Base-by-base conservation (phyloP, 2,888 invertebrate species). In the Pristionchus mayeri region DNA sequence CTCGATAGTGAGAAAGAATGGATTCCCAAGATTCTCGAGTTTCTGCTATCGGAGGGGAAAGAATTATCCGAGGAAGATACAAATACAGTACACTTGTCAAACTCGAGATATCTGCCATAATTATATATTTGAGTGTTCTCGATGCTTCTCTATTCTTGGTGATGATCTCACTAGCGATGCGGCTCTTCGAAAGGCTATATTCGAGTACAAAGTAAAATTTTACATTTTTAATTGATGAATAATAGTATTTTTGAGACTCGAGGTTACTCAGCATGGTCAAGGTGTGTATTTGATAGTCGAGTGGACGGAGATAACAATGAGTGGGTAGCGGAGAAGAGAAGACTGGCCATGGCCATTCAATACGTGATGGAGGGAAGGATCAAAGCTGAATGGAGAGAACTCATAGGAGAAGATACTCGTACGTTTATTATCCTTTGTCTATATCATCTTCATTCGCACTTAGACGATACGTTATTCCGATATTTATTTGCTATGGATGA, bases 71-170 rank as follows among this genome's bases (percentile, higher is more conserved):
- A 54, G 13, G 57, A 80, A 16, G 80, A 80, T 3, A 37, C 7
- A 11, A 37, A 57, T 40, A 37, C 27, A 37, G 80, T 80, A 63
- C 13, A 13, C 24, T 30, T 52, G 30, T 52, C n/a, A 9, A n/a
- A 27, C 30, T 24, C n/a, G n/a, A n/a, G n/a, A n/a, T n/a, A n/a
- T n/a, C n/a, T n/a, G n/a, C n/a, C 13, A 27, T 52, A 21, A 30
- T 30, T 9, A 7, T 50, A 48, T 75, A 7, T 24, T 76, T 78
- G 11, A 78, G 30, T 30, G 52, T 21, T 30, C 24, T 40, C 75
- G 21, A n/a, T 80, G 80, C 40, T 57, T 80, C 57, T 24, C 34
- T 37, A 80, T 80, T 57, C 40, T 80, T 3, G 57, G 40, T n/a
- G 40, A 57, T 27, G 44, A 75, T 75, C 75, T 44, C 24, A 75